phyloP scores from a whole-genome alignment of 2,797 vertebrate genomes.

The Stomatorhinus walkeri region DNA sequence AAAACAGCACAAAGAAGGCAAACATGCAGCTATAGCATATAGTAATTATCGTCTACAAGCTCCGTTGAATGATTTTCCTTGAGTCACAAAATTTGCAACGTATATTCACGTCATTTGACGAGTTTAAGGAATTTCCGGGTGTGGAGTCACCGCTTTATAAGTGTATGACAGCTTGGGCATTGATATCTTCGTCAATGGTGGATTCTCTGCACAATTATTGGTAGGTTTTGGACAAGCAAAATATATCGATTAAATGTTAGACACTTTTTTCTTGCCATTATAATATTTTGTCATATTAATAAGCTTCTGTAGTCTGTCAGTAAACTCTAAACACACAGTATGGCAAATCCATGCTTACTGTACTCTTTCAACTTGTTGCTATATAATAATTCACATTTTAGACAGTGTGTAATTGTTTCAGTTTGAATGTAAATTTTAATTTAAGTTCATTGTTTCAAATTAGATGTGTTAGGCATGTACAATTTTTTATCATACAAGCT shows the following conservation, averaged over 20 bases:
- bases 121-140: slow-evolving; percentile 12
- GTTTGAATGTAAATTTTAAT: not conserved
- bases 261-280: not conserved
- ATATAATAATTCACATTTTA: not conserved
- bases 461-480: not conserved
- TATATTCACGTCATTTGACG: not conserved
- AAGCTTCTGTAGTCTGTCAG: not conserved
- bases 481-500: not conserved
- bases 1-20: not conserved
- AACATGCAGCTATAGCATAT: not conserved
- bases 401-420: not conserved
- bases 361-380: not conserved
- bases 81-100: not conserved
- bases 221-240: not conserved
- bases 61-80: not conserved
- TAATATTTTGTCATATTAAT: not conserved
- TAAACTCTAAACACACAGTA: not conserved
- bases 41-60: not conserved
- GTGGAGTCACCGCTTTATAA: not conserved
- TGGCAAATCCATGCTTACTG: not conserved
- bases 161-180: not conserved
- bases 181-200: not conserved
- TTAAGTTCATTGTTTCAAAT: not conserved
- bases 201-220: not conserved
- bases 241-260: not conserved